Evolutionary conservation across 1,140 invertebrate genomes (phyloP), one percentile per base, ranked within the genome.

Genomic region (Drosophila repleta): DNA sequence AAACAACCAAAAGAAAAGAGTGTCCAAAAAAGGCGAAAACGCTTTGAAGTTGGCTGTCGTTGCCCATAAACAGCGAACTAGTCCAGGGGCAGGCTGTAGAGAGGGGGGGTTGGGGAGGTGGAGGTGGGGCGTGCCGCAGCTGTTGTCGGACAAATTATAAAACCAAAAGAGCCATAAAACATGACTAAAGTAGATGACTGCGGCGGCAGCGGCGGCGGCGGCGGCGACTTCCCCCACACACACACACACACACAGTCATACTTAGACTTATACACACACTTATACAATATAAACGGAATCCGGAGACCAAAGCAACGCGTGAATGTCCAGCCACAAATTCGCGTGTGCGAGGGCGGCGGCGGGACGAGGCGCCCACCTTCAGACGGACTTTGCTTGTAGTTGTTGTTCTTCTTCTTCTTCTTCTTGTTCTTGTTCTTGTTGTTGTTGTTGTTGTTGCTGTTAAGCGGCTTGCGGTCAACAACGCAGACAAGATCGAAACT

Each of bases 111-210:
- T 1, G 32, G 0, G 29, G 29, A 1, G 29, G 8, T 0, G 24
- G 24, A 26, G 24, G 29, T 1, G 29, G 6, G 2, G 29, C 15
- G 51, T 56, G 62, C 20, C 62, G 53, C 68, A 65, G 68, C 68
- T 71, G 68, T 64, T 70, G 67, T 65, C 46, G 68, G 45, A 65
- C 68, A 65, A 71, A 71, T 71, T 71, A 71, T 71, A 71, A 65
- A 71, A 62, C 68, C 68, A 65, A 71, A 65, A 71, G 62, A 58
- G 68, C 68, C 61, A 71, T 71, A 71, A 71, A 71, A 71, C 68
- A 71, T 65, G 68, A 35, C 68, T 71, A 71, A 71, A 71, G 68
- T 71, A 71, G 68, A 71, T 45, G 60, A 63, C 51, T 63, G 43
- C 43, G 60, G 60, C 46, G 61, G 49, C 51, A n/a, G n/a, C n/a